These are phyloP conservation scores for Selenia dentaria DNA, from an alignment of 2,888 invertebrate genomes.

Conservation along the genomic window DNA sequence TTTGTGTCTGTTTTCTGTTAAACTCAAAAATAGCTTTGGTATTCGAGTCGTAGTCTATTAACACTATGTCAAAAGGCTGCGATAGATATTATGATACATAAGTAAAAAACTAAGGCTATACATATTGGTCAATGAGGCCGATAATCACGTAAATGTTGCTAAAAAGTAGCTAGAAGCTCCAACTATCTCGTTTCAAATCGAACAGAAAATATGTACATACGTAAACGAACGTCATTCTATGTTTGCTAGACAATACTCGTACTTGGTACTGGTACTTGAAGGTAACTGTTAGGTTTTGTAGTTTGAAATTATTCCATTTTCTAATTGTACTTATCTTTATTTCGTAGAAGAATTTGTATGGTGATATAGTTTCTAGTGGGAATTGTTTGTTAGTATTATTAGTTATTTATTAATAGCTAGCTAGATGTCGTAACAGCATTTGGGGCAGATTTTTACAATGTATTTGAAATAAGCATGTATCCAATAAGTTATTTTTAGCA, in stretches of 20 bases:
- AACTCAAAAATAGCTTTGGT: no score
- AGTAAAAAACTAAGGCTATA: no score
- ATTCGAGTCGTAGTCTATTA: no score
- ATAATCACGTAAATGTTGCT: no score
- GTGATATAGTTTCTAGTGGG: background rate
- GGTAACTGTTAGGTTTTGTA: constrained; percentile 6
- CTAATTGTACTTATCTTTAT: background rate
- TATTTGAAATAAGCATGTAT: constrained; percentile 11
- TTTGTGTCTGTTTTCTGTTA: no score
- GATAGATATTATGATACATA: no score
- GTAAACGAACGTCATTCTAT: background rate
- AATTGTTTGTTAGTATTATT: background rate
- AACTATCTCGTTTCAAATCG: constrained; percentile 4
- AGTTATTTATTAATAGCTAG: background rate
- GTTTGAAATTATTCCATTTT: constrained; percentile 8
- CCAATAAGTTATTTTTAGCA: constrained; percentile 3
- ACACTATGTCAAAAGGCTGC: no score
- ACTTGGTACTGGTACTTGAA: background rate
- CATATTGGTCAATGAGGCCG: no score
- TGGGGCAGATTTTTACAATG: background rate
- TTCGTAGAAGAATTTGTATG: background rate
- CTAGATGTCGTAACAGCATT: constrained; percentile 1
- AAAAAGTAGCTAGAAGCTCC: no score
- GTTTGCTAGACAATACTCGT: constrained; percentile 8
- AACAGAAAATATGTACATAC: background rate